Percentiles rank a stretch among this genome's conserved stretches.
Conservation (phyloP, 2,113 vertebrate species). For the Cyprinodon variegatus region DNA sequence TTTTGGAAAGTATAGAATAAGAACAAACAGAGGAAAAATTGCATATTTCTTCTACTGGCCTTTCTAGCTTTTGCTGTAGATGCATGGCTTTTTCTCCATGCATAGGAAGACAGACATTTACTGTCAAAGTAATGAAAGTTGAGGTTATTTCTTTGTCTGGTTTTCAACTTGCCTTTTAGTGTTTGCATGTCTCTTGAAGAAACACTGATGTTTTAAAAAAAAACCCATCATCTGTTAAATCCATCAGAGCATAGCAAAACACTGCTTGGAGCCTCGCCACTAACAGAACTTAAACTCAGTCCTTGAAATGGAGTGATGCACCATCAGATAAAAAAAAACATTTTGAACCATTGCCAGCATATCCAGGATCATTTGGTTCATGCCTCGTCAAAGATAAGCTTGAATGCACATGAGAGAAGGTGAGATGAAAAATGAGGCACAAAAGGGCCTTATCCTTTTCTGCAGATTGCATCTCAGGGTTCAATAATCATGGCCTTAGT, state of each 20-base stretch:
- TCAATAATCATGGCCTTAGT: conserved; percentile 40
- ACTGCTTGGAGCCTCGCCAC: conserved; percentile 12
- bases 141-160: conserved; percentile 17
- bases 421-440: conserved; percentile 34
- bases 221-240: conserved; percentile 54
- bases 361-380: conserved; percentile 32
- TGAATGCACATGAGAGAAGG: conserved; percentile 45
- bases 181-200: conserved; percentile 38
- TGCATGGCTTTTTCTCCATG: neutral
- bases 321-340: neutral
- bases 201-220: conserved; percentile 39
- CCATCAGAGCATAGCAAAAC: conserved; percentile 26
- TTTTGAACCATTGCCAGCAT: conserved; percentile 6
- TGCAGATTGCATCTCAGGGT: conserved; percentile 25
- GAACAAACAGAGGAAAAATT: neutral
- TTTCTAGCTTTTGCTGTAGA: neutral
- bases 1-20: neutral
- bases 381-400: conserved; percentile 38
- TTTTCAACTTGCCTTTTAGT: conserved; percentile 14
- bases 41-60: too few species aligned
- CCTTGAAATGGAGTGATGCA: conserved; percentile 8
- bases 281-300: conserved; percentile 10
- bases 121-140: neutral
- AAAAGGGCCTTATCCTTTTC: conserved; percentile 33
- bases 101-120: neutral